These are phyloP conservation scores for Zelleria hepariella DNA, from an alignment of 2,888 invertebrate genomes.

Conservation along the genomic window DNA sequence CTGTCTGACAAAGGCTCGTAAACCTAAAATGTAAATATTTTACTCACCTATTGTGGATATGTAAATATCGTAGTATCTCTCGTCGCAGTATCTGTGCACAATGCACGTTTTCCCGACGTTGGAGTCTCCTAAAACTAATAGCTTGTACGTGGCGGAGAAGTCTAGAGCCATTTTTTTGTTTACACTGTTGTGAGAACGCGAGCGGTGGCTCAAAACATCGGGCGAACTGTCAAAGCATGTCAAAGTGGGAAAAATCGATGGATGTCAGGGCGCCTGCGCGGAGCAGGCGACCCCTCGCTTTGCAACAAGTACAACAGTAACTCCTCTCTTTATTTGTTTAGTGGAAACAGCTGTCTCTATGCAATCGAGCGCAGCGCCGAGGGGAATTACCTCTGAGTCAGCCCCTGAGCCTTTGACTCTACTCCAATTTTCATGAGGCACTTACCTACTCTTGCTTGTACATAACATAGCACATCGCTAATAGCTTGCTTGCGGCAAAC, in stretches of 20 bases:
- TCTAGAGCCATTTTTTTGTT: constrained; percentile 82
- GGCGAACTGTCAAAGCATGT: constrained; percentile 56
- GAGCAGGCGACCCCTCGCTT: constrained; percentile 25
- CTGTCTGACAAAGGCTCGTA: constrained; percentile 52
- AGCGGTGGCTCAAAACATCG: constrained; percentile 57
- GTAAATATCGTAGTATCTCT: constrained; percentile 91
- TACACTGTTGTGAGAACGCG: constrained; percentile 53
- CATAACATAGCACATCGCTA: too few relatives aligned
- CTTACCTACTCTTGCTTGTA: not conserved
- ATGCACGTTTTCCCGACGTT: constrained; percentile 94
- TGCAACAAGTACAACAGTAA: constrained; percentile 40
- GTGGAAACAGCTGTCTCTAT: not conserved
- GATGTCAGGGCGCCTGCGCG: constrained; percentile 55
- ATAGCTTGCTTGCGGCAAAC: too few relatives aligned
- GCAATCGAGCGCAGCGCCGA: not conserved
- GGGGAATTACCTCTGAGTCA: not conserved
- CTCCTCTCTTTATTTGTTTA: not conserved
- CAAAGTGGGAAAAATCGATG: constrained; percentile 59
- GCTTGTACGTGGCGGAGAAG: constrained; percentile 89
- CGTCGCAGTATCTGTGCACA: constrained; percentile 91
- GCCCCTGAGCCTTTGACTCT: too few relatives aligned
- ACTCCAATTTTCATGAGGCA: too few relatives aligned
- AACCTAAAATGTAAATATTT: constrained; percentile 43
- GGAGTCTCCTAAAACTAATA: constrained; percentile 88
- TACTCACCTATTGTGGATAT: constrained; percentile 90